Evolutionary conservation across 2,797 vertebrate species (phyloP), one percentile per base, ranked within the genome.

Genomic region (Cetoscarus ocellatus): DNA sequence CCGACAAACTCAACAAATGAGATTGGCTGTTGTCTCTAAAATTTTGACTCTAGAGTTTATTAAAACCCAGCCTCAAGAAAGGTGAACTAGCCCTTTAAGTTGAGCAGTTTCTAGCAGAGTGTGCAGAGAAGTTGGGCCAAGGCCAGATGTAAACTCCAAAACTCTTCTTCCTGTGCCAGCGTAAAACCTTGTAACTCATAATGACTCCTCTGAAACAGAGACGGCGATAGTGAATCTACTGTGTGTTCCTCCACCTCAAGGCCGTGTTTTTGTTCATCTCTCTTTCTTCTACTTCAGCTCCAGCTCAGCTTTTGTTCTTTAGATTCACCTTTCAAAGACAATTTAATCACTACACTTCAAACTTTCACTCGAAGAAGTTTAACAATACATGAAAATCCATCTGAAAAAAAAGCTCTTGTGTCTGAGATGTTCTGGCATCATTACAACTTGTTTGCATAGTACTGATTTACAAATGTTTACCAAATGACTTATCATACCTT

Each of bases 121-220:
- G 43, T 54, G 42, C 55, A 63, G 43, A 70, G 50, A 70, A 18
- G 48, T n/a, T 38, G 66, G 65, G 67, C 65, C 27, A 50, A 69
- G 61, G 60, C 64, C 40, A 70, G 70, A 17, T 17, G 52, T 17
- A 39, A 44, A 51, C 61, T 61, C 36, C 8, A 19, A 40, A 66
- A 61, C 27, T 49, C 57, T 17, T 38, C 63, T 53, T 52, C 19
- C 51, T 66, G 53, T 35, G 67, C 55, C 71, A 75, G 75, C 55
- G 10, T 69, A 79, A 77, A 81, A 65, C 62, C 59, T 65, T 82
- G 74, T 75, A 84, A 61, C 15, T 72, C 68, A 55, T 74, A 74
- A 84, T 65, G 76, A 59, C 69, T 74, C 73, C 78, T 61, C 64
- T 13, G 78, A 69, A 80, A 74, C 74, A 65, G 57, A 67, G 53